Percentiles rank a stretch among this genome's conserved stretches.
phyloP scores from a whole-genome alignment of 2,888 invertebrate species.

The Laothoe populi region DNA sequence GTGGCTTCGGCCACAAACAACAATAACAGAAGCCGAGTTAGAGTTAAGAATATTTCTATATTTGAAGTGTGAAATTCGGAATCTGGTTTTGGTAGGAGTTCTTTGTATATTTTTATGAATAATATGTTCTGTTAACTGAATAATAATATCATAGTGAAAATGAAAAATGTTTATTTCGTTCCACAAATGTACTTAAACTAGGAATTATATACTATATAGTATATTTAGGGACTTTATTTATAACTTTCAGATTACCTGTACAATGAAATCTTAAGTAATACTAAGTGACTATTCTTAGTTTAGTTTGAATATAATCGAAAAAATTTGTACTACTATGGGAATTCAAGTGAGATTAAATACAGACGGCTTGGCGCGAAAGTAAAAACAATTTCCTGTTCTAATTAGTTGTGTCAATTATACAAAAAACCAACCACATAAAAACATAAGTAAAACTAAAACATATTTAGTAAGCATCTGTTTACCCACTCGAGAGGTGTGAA shows the following conservation, averaged over 20 bases:
- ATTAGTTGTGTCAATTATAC: neutral
- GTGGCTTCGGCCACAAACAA: neutral
- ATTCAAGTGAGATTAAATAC: no score
- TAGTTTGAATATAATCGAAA: no score
- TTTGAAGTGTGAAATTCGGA: neutral
- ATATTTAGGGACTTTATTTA: no score
- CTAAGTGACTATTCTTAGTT: no score
- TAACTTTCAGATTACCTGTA: no score
- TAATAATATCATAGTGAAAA: no score
- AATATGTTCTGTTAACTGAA: no score
- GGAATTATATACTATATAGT: no score
- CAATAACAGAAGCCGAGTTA: slow-evolving; percentile 3
- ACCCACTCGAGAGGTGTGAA: slow-evolving; percentile 53
- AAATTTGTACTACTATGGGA: no score
- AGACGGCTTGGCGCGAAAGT: neutral
- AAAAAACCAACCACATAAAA: neutral
- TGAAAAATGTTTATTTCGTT: no score
- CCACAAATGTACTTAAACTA: no score
- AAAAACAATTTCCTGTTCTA: slow-evolving; percentile 3
- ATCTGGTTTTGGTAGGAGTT: neutral
- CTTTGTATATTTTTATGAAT: neutral
- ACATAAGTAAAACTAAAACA: neutral
- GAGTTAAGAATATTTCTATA: neutral
- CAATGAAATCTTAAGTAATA: no score
- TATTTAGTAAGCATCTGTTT: neutral